phyloP scores from a whole-genome alignment of 2,888 invertebrate species.

The Tuberolachnus salignus region DNA sequence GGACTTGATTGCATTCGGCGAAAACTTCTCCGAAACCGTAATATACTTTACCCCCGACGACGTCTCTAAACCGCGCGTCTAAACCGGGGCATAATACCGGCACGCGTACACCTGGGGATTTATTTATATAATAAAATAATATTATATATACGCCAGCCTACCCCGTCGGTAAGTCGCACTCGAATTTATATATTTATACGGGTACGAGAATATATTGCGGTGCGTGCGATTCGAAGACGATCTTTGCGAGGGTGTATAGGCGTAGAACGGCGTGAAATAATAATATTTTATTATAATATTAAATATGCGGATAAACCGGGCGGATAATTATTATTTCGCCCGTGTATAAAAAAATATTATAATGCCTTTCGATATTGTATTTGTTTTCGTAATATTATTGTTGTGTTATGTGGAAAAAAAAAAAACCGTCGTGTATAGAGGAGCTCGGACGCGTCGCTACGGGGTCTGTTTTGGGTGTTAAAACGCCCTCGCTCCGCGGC shows the following conservation, averaged over 20 bases:
- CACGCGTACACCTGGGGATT: constrained; percentile 51
- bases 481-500: too few species aligned
- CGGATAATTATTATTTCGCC: too few species aligned
- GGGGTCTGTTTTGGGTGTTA: too few species aligned
- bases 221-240: not conserved
- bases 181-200: not conserved
- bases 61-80: constrained; percentile 50
- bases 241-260: not conserved
- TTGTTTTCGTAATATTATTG: too few species aligned
- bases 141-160: not conserved
- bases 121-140: constrained; percentile 41
- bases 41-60: constrained; percentile 38
- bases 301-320: not conserved
- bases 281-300: too few species aligned
- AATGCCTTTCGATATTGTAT: too few species aligned
- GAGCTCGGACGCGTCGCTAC: too few species aligned
- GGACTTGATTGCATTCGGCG: constrained; percentile 48
- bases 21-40: constrained; percentile 54
- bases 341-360: too few species aligned
- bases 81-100: constrained; percentile 32
- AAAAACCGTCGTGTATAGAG: too few species aligned
- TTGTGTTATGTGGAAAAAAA: too few species aligned
- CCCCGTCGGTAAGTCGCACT: not conserved
- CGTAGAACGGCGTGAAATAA: too few species aligned
- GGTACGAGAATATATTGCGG: not conserved